These are phyloP conservation scores for Philonicus albiceps DNA, from an alignment of 2,888 invertebrate species.

Conservation along the genomic window DNA sequence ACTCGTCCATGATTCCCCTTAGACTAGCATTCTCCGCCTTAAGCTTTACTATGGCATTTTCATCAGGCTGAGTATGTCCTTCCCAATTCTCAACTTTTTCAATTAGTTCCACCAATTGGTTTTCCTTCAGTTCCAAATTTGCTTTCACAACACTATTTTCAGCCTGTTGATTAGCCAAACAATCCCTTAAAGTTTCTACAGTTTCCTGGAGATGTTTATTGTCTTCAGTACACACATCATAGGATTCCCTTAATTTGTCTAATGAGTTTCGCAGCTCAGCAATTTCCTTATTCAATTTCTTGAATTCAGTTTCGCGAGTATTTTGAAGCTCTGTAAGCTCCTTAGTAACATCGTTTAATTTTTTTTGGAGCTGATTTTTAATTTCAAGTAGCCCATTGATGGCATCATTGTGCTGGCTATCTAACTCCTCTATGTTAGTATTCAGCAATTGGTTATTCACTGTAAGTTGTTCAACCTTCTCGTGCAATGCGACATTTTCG, in stretches of 20 bases:
- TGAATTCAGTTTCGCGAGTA: slow-evolving; percentile 50
- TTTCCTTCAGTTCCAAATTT: slow-evolving; percentile 55
- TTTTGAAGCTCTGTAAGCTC: slow-evolving; percentile 55
- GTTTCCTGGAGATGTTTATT: not conserved
- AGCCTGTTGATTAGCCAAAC: not conserved
- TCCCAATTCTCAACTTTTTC: slow-evolving; percentile 54
- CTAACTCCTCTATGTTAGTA: slow-evolving; percentile 73
- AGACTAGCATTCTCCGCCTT: not conserved
- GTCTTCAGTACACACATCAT: not conserved
- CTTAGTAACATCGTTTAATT: slow-evolving; percentile 65
- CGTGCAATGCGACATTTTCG: slow-evolving; percentile 64
- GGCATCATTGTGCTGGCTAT: slow-evolving; percentile 75
- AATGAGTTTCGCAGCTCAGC: not conserved
- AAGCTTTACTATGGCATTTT: not conserved
- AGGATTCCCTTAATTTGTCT: not conserved
- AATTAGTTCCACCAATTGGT: slow-evolving; percentile 55
- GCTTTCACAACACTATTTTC: slow-evolving; percentile 52
- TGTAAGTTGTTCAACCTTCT: slow-evolving; percentile 63
- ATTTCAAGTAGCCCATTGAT: slow-evolving; percentile 68
- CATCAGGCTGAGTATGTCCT: not conserved
- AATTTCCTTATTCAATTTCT: not conserved
- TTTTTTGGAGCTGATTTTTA: slow-evolving; percentile 67
- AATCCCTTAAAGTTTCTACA: not conserved
- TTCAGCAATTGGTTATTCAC: slow-evolving; percentile 65
- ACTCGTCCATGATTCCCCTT: slow-evolving; percentile 49